These are phyloP conservation scores for Marasmarcha lunaedactyla DNA, from an alignment of 2,888 invertebrate species.

Conservation along the genomic window DNA sequence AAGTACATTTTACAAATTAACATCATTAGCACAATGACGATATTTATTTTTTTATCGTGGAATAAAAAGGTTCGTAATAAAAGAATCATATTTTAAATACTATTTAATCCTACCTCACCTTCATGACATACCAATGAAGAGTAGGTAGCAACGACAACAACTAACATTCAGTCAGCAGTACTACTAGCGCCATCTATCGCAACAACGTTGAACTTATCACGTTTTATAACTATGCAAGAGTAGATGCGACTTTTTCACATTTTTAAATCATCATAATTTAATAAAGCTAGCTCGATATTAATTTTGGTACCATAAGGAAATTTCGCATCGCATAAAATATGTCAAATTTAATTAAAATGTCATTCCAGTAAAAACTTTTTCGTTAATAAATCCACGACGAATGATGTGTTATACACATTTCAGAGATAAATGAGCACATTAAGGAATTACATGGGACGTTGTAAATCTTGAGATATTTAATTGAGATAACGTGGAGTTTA, in stretches of 20 bases:
- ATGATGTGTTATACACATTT: conserved; percentile 24
- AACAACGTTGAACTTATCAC: conserved; percentile 19
- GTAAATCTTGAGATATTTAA: conserved; percentile 38
- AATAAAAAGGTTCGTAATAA: too few relatives aligned
- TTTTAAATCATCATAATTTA: too few relatives aligned
- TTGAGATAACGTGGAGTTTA: conserved; percentile 41
- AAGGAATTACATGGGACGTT: conserved; percentile 31
- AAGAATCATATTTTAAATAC: too few relatives aligned
- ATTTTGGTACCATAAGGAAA: too few relatives aligned
- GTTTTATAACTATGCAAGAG: too few relatives aligned
- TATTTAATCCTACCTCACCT: too few relatives aligned
- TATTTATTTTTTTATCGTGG: too few relatives aligned
- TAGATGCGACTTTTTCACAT: too few relatives aligned
- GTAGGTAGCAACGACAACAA: not conserved
- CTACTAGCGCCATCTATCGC: conserved; percentile 42
- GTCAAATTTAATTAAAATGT: conserved; percentile 3
- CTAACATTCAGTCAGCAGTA: conserved; percentile 5
- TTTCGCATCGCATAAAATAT: too few relatives aligned
- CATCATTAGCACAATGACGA: too few relatives aligned
- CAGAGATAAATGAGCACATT: conserved; percentile 33
- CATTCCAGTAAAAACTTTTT: conserved; percentile 19
- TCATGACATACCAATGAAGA: not conserved
- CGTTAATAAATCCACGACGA: conserved; percentile 18
- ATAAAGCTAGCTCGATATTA: too few relatives aligned
- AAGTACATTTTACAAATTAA: too few relatives aligned